phyloP scores from a whole-genome alignment of 2,797 vertebrate species.

The Hypotaenidia philippensis region DNA sequence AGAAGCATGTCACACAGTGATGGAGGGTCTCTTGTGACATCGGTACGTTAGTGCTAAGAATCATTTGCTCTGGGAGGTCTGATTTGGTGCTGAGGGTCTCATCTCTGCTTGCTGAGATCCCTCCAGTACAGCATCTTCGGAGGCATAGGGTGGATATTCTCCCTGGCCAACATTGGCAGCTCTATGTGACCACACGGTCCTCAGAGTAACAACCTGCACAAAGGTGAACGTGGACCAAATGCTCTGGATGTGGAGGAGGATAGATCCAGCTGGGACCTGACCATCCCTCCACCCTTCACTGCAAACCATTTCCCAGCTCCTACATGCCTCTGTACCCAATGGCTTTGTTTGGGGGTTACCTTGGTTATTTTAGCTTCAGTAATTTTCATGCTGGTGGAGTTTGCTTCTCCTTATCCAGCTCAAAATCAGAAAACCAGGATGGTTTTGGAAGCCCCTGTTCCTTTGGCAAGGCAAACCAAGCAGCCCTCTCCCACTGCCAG shows the following conservation, averaged over 20 bases:
- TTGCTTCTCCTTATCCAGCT: neutral
- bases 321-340: neutral
- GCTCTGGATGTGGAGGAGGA: neutral
- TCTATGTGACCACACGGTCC: fast-evolving
- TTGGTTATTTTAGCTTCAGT: neutral
- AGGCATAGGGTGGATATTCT: neutral
- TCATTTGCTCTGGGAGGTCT: neutral
- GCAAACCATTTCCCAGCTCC: neutral
- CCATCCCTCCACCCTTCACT: neutral
- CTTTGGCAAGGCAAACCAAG: neutral
- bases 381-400: neutral
- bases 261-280: neutral
- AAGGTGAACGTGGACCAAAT: neutral
- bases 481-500: no score
- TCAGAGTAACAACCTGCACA: neutral
- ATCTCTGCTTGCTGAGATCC: neutral
- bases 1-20: fast-evolving
- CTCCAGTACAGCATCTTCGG: neutral
- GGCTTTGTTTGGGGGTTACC: neutral
- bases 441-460: neutral
- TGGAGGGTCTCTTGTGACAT: neutral
- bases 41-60: neutral
- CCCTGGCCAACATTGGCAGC: neutral
- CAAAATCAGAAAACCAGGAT: neutral
- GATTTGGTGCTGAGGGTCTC: neutral